Evolutionary conservation across 2,797 vertebrate genomes (phyloP), one percentile per base, ranked within the genome.

Genomic region (Anabas testudineus): DNA sequence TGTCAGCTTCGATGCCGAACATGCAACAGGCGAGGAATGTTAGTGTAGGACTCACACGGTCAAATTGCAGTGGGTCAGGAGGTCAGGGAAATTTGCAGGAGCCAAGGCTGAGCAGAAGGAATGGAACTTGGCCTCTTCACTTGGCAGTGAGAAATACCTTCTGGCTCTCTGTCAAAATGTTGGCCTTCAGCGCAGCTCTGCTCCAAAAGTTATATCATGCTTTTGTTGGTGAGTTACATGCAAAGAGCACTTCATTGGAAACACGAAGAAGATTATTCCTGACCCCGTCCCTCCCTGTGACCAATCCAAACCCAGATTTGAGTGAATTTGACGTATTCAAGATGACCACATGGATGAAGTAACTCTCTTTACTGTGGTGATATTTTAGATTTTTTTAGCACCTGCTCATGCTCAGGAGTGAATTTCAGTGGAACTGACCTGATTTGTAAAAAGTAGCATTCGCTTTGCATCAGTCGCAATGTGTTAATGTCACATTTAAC

Each of bases 111-210:
- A 88, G 87, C 84, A 85, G 85, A 81, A 90, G 85, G 81, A 86
- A 82, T 84, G 86, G 65, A 90, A 82, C 82, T 78, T 85, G 87
- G 86, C 88, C 85, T 91, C 88, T 87, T 93, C 52, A 60, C 90
- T 83, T 86, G 85, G 80, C 89, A 85, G 78, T 82, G 86, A 82
- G 76, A 90, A 66, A 91, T 90, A 90, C 83, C 82, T 76, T 71
- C 66, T 88, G 88, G 83, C 87, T 81, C 63, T 71, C 76, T 74
- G 66, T 82, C 80, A 83, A 90, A 82, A 87, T 80, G 73, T 78
- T 48, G 48, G 62, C 75, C 76, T 78, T 80, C 70, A 68, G 76
- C 60, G 71, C 39, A 66, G 72, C 56, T 52, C 67, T 49, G 81
- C 83, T 89, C 86, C 80, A 78, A 66, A 87, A 89, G 85, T 88